Evolutionary conservation across 2,113 vertebrate genomes (phyloP).

Genomic region (Chlamydotis undulata): DNA sequence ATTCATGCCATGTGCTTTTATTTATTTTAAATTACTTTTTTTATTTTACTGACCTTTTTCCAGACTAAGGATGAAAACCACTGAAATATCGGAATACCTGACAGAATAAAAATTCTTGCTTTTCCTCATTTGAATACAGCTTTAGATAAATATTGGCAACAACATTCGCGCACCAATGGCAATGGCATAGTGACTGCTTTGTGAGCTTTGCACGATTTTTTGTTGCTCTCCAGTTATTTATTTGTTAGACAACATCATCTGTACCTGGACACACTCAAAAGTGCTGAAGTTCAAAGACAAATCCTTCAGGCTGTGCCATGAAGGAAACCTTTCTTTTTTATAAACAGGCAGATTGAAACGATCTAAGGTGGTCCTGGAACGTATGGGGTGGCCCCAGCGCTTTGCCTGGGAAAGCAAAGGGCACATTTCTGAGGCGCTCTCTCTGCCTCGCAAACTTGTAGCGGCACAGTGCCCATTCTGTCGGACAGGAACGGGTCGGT

Average conservation of each 20-base stretch:
- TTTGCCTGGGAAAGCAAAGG: neutral
- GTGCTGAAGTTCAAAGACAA: neutral
- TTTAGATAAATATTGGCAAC: neutral
- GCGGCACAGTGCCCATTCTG: neutral
- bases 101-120: neutral
- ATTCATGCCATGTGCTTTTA: neutral
- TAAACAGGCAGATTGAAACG: neutral
- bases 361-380: neutral
- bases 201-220: neutral
- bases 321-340: neutral
- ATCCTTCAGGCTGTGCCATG: neutral
- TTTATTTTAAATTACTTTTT: neutral
- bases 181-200: neutral
- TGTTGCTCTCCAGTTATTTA: neutral
- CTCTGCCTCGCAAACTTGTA: neutral
- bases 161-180: neutral
- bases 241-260: neutral
- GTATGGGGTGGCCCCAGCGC: fast-evolving
- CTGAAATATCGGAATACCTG: neutral
- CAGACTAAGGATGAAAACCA: neutral
- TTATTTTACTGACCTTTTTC: neutral
- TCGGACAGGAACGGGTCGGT: neutral
- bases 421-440: neutral
- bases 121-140: neutral
- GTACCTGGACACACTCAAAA: fast-evolving